phyloP scores from a whole-genome alignment of 2,888 invertebrate species.

The Morpho achilles region DNA sequence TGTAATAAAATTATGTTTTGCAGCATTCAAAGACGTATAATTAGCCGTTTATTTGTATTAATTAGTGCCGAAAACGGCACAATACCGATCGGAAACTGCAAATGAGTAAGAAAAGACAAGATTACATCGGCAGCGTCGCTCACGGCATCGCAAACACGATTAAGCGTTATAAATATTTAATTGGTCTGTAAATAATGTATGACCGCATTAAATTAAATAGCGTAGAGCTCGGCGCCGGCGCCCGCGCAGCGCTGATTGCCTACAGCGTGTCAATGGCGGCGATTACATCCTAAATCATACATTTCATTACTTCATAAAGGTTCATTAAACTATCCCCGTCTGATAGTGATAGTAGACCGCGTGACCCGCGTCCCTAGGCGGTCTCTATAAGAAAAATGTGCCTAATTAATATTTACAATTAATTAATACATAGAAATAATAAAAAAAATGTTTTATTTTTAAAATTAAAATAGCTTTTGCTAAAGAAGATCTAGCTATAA shows the following conservation, averaged over 20 bases:
- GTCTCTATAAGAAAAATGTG: neutral
- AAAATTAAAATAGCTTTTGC: too few relatives aligned
- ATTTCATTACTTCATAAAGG: neutral
- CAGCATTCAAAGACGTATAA: neutral
- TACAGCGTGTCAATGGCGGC: neutral
- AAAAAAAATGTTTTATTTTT: too few relatives aligned
- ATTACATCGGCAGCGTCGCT: slow-evolving; percentile 19
- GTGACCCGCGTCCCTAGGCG: too few relatives aligned
- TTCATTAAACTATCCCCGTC: neutral
- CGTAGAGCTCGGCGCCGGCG: slow-evolving; percentile 36
- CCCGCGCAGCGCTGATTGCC: neutral
- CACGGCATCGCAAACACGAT: slow-evolving; percentile 18
- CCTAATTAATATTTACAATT: neutral
- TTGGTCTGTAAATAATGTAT: slow-evolving; percentile 44
- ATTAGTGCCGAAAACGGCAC: neutral
- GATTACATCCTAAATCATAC: neutral
- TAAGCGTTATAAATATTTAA: slow-evolving; percentile 40
- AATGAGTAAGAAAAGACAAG: slow-evolving; percentile 11
- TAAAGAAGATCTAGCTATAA: too few relatives aligned
- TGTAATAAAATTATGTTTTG: neutral
- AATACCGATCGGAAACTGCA: slow-evolving; percentile 7
- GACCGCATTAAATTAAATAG: slow-evolving; percentile 39
- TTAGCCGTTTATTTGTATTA: neutral
- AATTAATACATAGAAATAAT: neutral
- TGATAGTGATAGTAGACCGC: too few relatives aligned